A percentile compares a stretch with the other conserved stretches of the same genome.
Conservation (phyloP, 2,888 invertebrate genomes). For the Diloba caeruleocephala region DNA sequence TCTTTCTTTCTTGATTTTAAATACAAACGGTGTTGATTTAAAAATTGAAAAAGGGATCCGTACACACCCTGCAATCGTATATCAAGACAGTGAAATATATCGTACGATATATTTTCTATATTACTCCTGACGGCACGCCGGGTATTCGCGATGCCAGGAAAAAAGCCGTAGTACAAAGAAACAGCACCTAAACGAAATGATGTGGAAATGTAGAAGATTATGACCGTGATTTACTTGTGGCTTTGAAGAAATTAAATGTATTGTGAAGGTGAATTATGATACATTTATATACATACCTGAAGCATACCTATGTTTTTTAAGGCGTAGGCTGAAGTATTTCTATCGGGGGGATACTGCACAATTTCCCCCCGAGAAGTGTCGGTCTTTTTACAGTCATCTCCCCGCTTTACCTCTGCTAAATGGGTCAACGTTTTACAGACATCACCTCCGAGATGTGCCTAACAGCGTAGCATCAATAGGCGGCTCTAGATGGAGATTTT, state of each 20-base stretch:
- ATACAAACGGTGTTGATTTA: neutral
- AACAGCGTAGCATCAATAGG: too few relatives aligned
- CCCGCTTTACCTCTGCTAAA: too few relatives aligned
- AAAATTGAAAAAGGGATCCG: constrained; percentile 12
- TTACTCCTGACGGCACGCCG: constrained; percentile 37
- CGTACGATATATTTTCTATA: constrained; percentile 39
- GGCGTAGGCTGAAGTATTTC: too few relatives aligned
- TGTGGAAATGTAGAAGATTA: constrained; percentile 20
- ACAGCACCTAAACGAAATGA: constrained; percentile 10
- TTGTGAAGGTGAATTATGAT: constrained; percentile 1
- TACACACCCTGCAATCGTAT: constrained; percentile 9
- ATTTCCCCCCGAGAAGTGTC: too few relatives aligned
- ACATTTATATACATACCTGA: too few relatives aligned
- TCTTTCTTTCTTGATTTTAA: too few relatives aligned
- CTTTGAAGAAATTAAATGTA: constrained; percentile 28
- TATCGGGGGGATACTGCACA: too few relatives aligned
- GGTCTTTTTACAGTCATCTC: too few relatives aligned
- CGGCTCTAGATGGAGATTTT: too few relatives aligned
- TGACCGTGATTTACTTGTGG: constrained; percentile 27
- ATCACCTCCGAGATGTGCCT: too few relatives aligned
- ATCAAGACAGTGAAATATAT: constrained; percentile 36
- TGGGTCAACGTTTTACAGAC: too few relatives aligned
- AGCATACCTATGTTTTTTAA: too few relatives aligned
- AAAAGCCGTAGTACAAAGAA: constrained; percentile 19
- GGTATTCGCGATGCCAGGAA: constrained; percentile 30